These are phyloP conservation scores for Agrotis segetum DNA, from an alignment of 2,888 invertebrate species.

Conservation along the genomic window DNA sequence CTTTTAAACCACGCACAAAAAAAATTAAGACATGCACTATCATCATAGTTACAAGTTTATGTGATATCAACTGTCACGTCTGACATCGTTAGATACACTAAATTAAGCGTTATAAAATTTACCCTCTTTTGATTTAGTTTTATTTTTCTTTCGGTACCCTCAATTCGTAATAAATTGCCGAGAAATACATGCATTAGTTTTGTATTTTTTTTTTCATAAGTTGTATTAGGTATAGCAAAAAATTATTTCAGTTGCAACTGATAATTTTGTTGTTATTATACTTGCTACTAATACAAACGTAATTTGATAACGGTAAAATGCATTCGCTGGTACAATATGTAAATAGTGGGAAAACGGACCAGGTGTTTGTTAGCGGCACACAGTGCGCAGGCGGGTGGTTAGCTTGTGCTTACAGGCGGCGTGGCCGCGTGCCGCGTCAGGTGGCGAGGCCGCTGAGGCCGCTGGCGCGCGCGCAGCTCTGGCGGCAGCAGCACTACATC, in stretches of 20 bases:
- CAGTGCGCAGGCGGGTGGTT: slow-evolving; percentile 86
- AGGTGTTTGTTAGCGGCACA: slow-evolving; percentile 87
- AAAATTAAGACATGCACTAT: slow-evolving; percentile 85
- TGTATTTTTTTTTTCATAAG: slow-evolving; percentile 1
- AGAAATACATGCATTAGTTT: slow-evolving; percentile 64
- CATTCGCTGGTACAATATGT: slow-evolving; percentile 59
- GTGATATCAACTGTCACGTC: slow-evolving; percentile 66
- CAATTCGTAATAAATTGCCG: slow-evolving; percentile 32
- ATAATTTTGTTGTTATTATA: slow-evolving; percentile 57
- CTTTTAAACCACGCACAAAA: slow-evolving; percentile 79
- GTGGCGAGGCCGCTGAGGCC: slow-evolving; percentile 84
- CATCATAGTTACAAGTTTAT: slow-evolving; percentile 71
- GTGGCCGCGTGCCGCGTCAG: slow-evolving; percentile 89
- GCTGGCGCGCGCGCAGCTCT: slow-evolving; percentile 86
- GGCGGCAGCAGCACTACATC: slow-evolving; percentile 86
- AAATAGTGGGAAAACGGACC: slow-evolving; percentile 84
- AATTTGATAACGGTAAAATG: slow-evolving; percentile 51
- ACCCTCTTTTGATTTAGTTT: slow-evolving; percentile 52
- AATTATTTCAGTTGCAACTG: slow-evolving; percentile 9
- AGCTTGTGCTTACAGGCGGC: slow-evolving; percentile 91
- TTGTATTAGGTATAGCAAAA: slow-evolving; percentile 14
- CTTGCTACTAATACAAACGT: slow-evolving; percentile 29
- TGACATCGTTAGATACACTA: slow-evolving; percentile 54
- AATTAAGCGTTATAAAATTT: slow-evolving; percentile 35
- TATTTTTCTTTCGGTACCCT: slow-evolving; percentile 35